Conservation (phyloP, 1,140 invertebrate genomes). For the Dermatophagoides farinae region DNA sequence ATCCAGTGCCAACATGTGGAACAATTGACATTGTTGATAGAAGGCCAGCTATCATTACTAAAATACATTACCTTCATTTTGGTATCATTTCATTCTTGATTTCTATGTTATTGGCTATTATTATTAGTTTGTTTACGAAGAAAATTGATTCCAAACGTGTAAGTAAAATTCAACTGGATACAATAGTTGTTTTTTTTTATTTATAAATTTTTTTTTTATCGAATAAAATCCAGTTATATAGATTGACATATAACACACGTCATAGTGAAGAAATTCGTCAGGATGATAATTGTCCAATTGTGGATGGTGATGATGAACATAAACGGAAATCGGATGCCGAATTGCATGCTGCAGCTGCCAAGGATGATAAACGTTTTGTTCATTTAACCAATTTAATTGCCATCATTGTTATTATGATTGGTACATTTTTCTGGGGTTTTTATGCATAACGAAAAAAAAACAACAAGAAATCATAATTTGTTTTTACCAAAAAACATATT, state of each 20-base stretch:
- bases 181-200: too few relatives aligned
- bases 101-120: slow-evolving; percentile 24
- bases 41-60: slow-evolving; percentile 16
- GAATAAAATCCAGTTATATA: slow-evolving; percentile 23
- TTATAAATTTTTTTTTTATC: background rate
- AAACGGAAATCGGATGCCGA: slow-evolving; percentile 16
- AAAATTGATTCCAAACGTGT: slow-evolving; percentile 26
- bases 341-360: slow-evolving; percentile 13
- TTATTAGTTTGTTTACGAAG: slow-evolving; percentile 28
- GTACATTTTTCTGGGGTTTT: slow-evolving; percentile 18
- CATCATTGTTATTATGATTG: slow-evolving; percentile 12
- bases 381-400: slow-evolving; percentile 15
- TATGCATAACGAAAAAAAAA: slow-evolving; percentile 13
- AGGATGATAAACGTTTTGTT: slow-evolving; percentile 18
- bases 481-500: background rate
- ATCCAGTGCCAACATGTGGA: slow-evolving; percentile 10
- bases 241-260: slow-evolving; percentile 28
- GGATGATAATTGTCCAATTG: slow-evolving; percentile 17
- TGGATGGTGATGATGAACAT: background rate
- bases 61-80: slow-evolving; percentile 20
- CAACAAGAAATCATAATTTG: background rate
- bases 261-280: slow-evolving; percentile 25
- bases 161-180: slow-evolving; percentile 13
- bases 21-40: slow-evolving; percentile 18
- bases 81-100: slow-evolving; percentile 26